Conservation (phyloP, 2,888 invertebrate species). For the Lepas anatifera region DNA sequence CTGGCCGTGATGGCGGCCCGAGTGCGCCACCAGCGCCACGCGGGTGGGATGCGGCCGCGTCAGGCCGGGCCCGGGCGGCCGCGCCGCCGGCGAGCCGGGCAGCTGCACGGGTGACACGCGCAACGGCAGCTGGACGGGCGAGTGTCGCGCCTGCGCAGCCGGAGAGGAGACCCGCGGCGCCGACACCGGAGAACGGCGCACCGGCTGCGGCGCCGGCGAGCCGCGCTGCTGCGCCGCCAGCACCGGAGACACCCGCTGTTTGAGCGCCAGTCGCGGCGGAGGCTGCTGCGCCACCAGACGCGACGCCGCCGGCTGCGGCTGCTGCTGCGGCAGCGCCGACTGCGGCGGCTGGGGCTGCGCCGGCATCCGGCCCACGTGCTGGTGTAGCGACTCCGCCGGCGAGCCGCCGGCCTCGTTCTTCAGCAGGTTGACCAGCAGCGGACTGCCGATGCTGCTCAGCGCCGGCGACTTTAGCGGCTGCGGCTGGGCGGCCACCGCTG, state of each 20-base stretch:
- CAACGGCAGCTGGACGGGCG: conserved; percentile 32
- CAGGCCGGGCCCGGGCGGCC: conserved; percentile 32
- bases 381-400: conserved; percentile 12
- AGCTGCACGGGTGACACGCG: conserved; percentile 16
- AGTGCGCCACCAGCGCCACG: conserved; percentile 24
- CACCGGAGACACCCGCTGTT: conserved; percentile 14
- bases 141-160: background rate
- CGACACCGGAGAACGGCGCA: background rate
- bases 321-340: conserved; percentile 28
- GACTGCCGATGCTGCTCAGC: conserved; percentile 68
- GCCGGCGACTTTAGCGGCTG: conserved; percentile 30
- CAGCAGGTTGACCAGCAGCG: conserved; percentile 76
- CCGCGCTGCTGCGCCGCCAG: background rate
- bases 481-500: too few relatives aligned
- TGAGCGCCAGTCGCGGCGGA: conserved; percentile 10
- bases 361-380: conserved; percentile 17
- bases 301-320: conserved; percentile 20
- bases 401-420: conserved; percentile 53
- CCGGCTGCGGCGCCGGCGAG: background rate
- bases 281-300: conserved; percentile 19
- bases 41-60: conserved; percentile 26
- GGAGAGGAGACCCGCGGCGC: conserved; percentile 4
- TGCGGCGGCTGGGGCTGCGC: conserved; percentile 14
- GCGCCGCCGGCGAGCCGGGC: conserved; percentile 16
- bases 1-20: background rate